phyloP scores from a whole-genome alignment of 2,113 vertebrate species.

The Tapirus terrestris region DNA sequence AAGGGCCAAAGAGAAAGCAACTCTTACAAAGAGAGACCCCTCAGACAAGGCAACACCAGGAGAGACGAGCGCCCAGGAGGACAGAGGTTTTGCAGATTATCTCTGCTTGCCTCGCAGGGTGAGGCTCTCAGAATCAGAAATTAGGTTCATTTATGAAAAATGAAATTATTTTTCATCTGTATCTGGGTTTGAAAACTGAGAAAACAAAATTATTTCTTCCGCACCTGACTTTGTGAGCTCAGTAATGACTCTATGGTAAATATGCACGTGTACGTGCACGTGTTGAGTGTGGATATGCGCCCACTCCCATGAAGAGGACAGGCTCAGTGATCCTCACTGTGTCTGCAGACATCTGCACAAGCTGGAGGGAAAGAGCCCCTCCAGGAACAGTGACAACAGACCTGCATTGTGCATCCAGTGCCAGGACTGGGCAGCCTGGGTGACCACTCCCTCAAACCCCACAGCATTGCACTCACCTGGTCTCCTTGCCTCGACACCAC shows the following conservation, averaged over 20 bases:
- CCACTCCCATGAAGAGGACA: not conserved
- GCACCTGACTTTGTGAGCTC: too few relatives aligned
- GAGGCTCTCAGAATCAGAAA: not conserved
- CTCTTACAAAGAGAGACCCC: rapidly evolving
- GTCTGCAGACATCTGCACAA: not conserved
- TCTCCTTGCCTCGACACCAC: constrained; percentile 94
- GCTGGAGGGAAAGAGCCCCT: not conserved
- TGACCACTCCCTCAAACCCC: rapidly evolving
- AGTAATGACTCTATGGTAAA: not conserved
- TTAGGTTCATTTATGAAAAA: not conserved
- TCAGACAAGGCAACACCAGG: too few relatives aligned
- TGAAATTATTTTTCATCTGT: not conserved
- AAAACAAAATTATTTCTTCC: not conserved
- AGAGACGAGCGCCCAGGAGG: not conserved
- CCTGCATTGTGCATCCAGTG: rapidly evolving
- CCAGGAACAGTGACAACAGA: rapidly evolving
- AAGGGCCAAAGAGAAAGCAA: too few relatives aligned
- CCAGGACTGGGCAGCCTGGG: rapidly evolving
- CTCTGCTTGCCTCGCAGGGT: not conserved
- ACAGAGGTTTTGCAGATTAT: too few relatives aligned
- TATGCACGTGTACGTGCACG: rapidly evolving
- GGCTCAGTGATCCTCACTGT: rapidly evolving
- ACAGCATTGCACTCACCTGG: constrained; percentile 88
- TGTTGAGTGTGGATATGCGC: rapidly evolving
- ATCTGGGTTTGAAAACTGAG: not conserved